Base-by-base conservation (phyloP, 2,888 invertebrate species). In the Pogonocherus hispidulus region DNA sequence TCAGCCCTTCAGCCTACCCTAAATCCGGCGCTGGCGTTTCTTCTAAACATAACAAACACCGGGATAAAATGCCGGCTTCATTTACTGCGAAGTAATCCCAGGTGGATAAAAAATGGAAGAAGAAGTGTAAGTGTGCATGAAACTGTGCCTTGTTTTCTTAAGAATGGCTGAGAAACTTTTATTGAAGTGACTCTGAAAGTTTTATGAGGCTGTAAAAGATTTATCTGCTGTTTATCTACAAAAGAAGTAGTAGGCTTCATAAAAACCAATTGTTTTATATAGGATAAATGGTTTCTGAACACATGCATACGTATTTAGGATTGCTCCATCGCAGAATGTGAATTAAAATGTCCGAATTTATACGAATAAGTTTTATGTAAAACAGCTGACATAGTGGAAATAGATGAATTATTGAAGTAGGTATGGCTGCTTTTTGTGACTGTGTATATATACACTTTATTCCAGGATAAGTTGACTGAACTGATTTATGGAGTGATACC, bases 31-130 rank as follows among this genome's bases (percentile, higher is more conserved):
- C 41, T 41, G n/a, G n/a, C 41, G 3, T n/a, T 14, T 20, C 47
- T 18, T 47, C n/a, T 20, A 11, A 27, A 27, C 52, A 23, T 9
- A 32, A 32, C 52, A 27, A 23, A 52, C 27, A 52, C 8, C 4
- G 52, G 32, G 32, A 52, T 32, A 32, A 52, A 52, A 52, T 18
- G 32, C 32, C 18, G 16, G 2, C 18, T 52, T 52, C 27, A 52
- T 52, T 52, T 52, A 52, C 27, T 52, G 52, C 32, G 32, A 11
- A 8, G 52, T 6, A 32, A 52, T 52, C 19, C 52, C 52, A 14
- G 2, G 11, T n/a, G 16, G 52, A 5, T 41, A 41, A 41, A 41
- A 41, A 41, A 41, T 52, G 16, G 8, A 14, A 52, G 27, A 52
- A 52, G 19, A 52, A 52, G 32, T 52, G 32, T 32, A 32, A 18